Evolutionary conservation across 2,113 vertebrate genomes (phyloP), one percentile per base, ranked within the genome.

Genomic region (Actinemys pallida): DNA sequence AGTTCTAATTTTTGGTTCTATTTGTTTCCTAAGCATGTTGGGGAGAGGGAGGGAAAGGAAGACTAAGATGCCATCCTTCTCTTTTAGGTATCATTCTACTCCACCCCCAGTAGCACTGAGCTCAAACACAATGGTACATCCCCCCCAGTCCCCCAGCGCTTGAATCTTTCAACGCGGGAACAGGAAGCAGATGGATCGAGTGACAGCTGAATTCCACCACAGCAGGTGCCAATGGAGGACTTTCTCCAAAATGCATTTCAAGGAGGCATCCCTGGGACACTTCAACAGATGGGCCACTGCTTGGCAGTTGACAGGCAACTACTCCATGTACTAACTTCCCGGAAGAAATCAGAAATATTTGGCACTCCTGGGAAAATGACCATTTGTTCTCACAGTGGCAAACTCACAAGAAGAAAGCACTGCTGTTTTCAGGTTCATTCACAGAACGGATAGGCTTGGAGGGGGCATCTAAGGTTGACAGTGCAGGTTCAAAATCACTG

Each of bases 171-270:
- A 75, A 10, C 2, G 20, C 3, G 4, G 81, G 42, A 95, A 29
- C 12, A 88, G 87, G 72, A 87, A 80, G 53, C 76, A 96, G 87
- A 79, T 81, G 62, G 72, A 3, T 19, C 25, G 10, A 94, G 39
- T 54, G 69, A 92, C 85, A 93, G 90, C 45, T 2, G 27, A 92
- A 97, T 95, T 24, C 31, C 35, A 90, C 25, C 78, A 78, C 35
- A 80, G 72, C 52, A 78, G 45, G 42, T 87, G 47, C 82, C 52
- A 53, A 20, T 17, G 42, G 47, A 89, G 50, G n/a, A 57, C 79
- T 81, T 89, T 86, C 65, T 76, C 75, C 85, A 92, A 80, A 95
- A 88, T 3, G 2, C 2, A 10, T 75, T 80, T 91, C 78, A 53
- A 29, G 59, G 81, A 52, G 62, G 10, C 53, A 35, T 81, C 13